These are phyloP conservation scores for Acipenser transmontanus DNA, from an alignment of 2,797 vertebrate genomes.

Conservation along the genomic window DNA sequence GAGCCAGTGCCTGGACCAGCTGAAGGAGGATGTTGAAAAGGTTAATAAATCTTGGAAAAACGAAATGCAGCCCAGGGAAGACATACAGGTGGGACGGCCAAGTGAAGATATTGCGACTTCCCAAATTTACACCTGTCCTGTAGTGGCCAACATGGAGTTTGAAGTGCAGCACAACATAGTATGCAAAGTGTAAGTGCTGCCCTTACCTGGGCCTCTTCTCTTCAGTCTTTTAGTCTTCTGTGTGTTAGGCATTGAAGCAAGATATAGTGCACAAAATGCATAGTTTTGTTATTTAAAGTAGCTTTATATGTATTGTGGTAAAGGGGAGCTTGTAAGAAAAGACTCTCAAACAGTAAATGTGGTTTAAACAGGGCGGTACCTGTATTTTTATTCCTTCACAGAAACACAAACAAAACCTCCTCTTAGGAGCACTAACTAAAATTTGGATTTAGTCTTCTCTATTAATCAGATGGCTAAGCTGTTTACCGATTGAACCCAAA, in stretches of 20 bases:
- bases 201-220: not conserved
- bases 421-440: too few species aligned
- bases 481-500: too few species aligned
- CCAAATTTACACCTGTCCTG: slow-evolving; percentile 86
- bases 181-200: slow-evolving; percentile 81
- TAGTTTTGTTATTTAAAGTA: too few species aligned
- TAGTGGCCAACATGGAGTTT: slow-evolving; percentile 92
- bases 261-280: too few species aligned
- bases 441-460: too few species aligned
- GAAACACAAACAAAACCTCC: too few species aligned
- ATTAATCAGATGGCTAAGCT: too few species aligned
- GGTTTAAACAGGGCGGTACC: too few species aligned
- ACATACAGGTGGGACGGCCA: slow-evolving; percentile 51
- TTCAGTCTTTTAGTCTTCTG: not conserved
- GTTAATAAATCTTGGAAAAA: slow-evolving; percentile 87
- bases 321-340: too few species aligned
- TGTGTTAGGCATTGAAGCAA: not conserved
- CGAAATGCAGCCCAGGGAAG: slow-evolving; percentile 68
- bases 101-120: slow-evolving; percentile 73
- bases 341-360: too few species aligned
- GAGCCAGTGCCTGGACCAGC: slow-evolving; percentile 95
- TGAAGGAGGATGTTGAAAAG: slow-evolving; percentile 97
- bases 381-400: too few species aligned
- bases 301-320: too few species aligned
- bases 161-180: slow-evolving; percentile 96